A percentile compares a stretch with the other conserved stretches of the same genome.
Evolutionary conservation across 2,797 vertebrate species (phyloP).

Genomic region (Lacerta viridis): DNA sequence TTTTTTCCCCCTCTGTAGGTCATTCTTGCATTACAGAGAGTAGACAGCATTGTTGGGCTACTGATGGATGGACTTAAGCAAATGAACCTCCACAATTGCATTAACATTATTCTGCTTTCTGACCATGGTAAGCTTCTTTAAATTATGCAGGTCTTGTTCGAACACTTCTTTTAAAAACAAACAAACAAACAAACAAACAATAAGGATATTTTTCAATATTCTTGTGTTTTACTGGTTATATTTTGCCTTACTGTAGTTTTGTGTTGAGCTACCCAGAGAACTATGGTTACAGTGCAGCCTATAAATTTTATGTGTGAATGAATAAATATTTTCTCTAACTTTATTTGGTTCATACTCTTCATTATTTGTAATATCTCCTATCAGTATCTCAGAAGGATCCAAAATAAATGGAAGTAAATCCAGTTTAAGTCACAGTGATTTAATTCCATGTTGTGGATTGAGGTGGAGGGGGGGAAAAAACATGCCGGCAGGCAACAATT

Average conservation of each 20-base stretch:
- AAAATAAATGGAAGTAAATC: background rate
- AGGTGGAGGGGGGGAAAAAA: background rate
- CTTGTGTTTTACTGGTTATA: background rate
- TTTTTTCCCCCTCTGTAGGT: constrained; percentile 84
- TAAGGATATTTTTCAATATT: background rate
- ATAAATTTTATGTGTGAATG: too few relatives aligned
- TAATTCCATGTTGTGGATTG: background rate
- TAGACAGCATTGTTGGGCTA: constrained; percentile 88
- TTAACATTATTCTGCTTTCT: constrained; percentile 91
- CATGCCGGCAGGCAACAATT: background rate
- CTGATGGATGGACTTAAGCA: constrained; percentile 92
- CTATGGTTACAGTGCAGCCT: too few relatives aligned
- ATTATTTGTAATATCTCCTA: background rate
- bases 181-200: too few relatives aligned
- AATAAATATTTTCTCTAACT: background rate
- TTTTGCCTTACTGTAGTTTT: background rate
- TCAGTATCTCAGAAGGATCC: background rate
- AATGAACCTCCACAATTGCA: constrained; percentile 87
- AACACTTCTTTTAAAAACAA: too few relatives aligned
- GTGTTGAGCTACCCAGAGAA: too few relatives aligned
- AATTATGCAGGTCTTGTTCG: background rate
- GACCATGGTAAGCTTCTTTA: constrained; percentile 91
- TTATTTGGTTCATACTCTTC: background rate
- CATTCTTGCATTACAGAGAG: constrained; percentile 83
- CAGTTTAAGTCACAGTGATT: background rate